Conservation (phyloP, 2,888 invertebrate species). For the Loripinus fragilis region DNA sequence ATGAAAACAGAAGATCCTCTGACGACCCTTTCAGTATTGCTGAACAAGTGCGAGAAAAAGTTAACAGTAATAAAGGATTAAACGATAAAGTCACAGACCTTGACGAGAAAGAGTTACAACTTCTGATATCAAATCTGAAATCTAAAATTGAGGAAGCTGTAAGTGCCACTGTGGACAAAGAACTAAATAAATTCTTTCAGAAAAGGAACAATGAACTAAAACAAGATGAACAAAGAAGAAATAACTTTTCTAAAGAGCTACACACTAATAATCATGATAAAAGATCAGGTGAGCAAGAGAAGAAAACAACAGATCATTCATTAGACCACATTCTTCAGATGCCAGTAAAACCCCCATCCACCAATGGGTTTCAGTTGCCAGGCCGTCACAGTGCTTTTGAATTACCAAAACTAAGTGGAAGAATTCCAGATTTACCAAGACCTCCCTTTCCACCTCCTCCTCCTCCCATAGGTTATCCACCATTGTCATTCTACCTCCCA, state of each 20-base stretch:
- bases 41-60: constrained; percentile 57
- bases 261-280: constrained; percentile 34
- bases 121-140: constrained; percentile 95
- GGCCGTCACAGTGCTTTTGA: constrained; percentile 73
- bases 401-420: constrained; percentile 63
- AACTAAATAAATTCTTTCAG: constrained; percentile 69
- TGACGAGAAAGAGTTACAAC: constrained; percentile 88
- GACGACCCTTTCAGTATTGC: constrained; percentile 56
- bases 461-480: constrained; percentile 77
- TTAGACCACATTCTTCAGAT: constrained; percentile 57
- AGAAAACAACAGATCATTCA: constrained; percentile 60
- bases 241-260: constrained; percentile 48
- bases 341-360: constrained; percentile 42
- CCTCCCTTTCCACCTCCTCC: constrained; percentile 79
- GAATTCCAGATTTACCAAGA: constrained; percentile 63
- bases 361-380: constrained; percentile 44
- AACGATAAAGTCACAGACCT: constrained; percentile 50
- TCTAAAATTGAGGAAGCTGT: constrained; percentile 88
- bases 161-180: constrained; percentile 69
- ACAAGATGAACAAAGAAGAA: constrained; percentile 22
- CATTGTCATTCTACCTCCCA: constrained; percentile 87
- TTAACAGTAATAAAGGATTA: constrained; percentile 50
- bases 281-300: constrained; percentile 43
- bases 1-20: constrained; percentile 35
- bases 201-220: constrained; percentile 48